Evolutionary conservation across 1,140 invertebrate species (phyloP).

Genomic region (Euglossa dilemma): DNA sequence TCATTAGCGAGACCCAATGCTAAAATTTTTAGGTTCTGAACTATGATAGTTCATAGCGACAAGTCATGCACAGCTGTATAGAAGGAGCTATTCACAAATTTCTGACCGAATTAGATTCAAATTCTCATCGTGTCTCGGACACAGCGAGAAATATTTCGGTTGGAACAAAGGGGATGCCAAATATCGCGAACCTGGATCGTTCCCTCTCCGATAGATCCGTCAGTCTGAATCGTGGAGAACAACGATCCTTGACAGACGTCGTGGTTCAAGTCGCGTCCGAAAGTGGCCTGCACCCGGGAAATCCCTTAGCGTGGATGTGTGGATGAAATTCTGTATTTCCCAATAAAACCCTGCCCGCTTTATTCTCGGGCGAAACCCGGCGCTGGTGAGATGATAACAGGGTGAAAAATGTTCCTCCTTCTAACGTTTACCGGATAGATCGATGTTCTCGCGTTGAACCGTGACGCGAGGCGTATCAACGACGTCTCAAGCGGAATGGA

Average conservation of each 20-base stretch:
- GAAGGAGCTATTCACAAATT: too few species aligned
- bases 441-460: background rate
- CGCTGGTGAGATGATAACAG: conserved; percentile 17
- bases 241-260: background rate
- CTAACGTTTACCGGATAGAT: background rate
- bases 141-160: too few species aligned
- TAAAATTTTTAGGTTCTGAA: too few species aligned
- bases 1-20: too few species aligned
- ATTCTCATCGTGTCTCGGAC: too few species aligned
- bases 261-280: background rate
- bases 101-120: too few species aligned
- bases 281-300: background rate
- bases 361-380: background rate
- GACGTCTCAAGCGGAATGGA: background rate
- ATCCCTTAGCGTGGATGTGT: conserved; percentile 10
- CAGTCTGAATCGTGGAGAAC: background rate
- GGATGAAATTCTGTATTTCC: background rate
- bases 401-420: conserved; percentile 12
- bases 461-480: background rate
- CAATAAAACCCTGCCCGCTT: conserved; percentile 1
- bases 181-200: background rate
- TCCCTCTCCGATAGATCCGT: background rate
- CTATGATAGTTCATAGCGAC: too few species aligned
- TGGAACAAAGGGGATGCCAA: background rate
- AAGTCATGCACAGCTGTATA: too few species aligned